These are phyloP conservation scores for Notodonta ziczac DNA, from an alignment of 2,888 invertebrate genomes.

Conservation along the genomic window DNA sequence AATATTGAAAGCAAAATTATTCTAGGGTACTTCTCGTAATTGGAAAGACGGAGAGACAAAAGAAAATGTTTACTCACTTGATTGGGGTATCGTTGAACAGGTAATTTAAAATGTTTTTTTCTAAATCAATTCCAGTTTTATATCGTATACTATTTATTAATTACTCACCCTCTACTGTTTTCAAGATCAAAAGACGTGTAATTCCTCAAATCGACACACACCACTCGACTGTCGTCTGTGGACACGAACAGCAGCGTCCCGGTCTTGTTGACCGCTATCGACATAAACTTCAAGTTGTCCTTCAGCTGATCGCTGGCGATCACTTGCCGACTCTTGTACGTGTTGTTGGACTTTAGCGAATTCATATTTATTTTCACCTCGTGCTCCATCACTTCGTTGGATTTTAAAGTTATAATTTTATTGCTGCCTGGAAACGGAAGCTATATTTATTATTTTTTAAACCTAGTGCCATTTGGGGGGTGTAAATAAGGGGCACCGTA, in stretches of 20 bases:
- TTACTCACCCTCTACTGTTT: constrained; percentile 74
- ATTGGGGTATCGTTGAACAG: too few relatives aligned
- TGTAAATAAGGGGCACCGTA: too few relatives aligned
- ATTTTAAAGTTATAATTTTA: constrained; percentile 70
- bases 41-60: too few relatives aligned
- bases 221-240: constrained; percentile 72
- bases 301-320: constrained; percentile 61
- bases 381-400: constrained; percentile 65
- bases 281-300: constrained; percentile 60
- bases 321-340: constrained; percentile 53
- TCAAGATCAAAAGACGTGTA: constrained; percentile 68
- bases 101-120: too few relatives aligned
- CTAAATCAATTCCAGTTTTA: too few relatives aligned
- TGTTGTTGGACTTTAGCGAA: constrained; percentile 47
- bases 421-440: constrained; percentile 59
- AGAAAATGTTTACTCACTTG: too few relatives aligned
- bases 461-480: too few relatives aligned
- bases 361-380: constrained; percentile 52
- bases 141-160: too few relatives aligned
- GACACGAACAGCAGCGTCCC: constrained; percentile 73
- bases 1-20: too few relatives aligned
- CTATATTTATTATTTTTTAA: neutral
- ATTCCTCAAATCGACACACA: constrained; percentile 73
- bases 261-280: constrained; percentile 70
- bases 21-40: too few relatives aligned